Evolutionary conservation across 2,113 vertebrate genomes (phyloP).

Genomic region (Petrocephalus zakoni): DNA sequence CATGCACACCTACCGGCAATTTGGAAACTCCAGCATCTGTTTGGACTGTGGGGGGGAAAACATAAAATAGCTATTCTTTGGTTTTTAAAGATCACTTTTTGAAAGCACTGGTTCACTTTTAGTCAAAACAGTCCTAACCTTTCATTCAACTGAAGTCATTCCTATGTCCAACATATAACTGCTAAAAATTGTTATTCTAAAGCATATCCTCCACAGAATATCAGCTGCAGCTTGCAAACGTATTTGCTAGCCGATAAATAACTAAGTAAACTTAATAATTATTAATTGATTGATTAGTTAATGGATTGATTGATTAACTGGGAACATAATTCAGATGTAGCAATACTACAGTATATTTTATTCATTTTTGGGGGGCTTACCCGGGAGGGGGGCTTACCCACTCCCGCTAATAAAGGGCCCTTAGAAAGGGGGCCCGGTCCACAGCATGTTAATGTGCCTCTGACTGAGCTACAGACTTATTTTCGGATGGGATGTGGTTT

Average conservation of each 20-base stretch:
- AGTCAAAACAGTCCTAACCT: neutral
- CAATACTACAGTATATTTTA: neutral
- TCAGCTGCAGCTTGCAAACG: neutral
- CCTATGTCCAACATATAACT: neutral
- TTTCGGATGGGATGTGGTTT: neutral
- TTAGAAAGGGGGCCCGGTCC: neutral
- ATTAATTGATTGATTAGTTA: neutral
- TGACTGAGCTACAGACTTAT: neutral
- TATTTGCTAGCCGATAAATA: neutral
- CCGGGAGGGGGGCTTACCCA: no score
- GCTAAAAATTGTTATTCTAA: neutral
- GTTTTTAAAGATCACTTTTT: neutral
- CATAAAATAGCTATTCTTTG: neutral
- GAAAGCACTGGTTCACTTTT: neutral
- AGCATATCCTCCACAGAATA: neutral
- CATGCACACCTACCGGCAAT: no score
- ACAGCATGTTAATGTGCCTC: neutral
- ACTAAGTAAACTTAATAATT: neutral
- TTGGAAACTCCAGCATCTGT: no score
- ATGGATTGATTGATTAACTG: neutral
- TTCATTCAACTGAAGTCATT: neutral
- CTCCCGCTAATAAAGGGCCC: neutral
- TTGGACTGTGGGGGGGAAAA: no score
- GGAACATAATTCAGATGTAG: neutral
- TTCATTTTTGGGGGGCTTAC: neutral